phyloP scores from a whole-genome alignment of 2,113 vertebrate species.

The Vimba vimba region DNA sequence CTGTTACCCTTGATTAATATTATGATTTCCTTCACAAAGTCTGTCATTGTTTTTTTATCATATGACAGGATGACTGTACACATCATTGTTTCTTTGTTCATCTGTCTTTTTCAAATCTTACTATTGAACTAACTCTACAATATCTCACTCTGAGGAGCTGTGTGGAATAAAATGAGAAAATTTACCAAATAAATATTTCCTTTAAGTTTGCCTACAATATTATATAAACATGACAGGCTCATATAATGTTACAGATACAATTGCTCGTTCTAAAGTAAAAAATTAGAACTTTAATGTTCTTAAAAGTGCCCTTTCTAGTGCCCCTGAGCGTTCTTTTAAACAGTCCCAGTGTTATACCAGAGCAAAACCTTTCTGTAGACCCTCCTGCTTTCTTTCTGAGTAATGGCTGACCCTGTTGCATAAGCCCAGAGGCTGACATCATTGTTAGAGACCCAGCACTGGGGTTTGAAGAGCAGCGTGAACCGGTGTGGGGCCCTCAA shows the following conservation, averaged over 20 bases:
- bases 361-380: conserved; percentile 33
- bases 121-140: not conserved
- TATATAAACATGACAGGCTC: not conserved
- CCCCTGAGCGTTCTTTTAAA: conserved; percentile 2
- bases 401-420: conserved; percentile 50
- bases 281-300: not conserved
- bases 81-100: not conserved
- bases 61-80: not conserved
- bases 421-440: conserved; percentile 50
- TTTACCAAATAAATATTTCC: not conserved
- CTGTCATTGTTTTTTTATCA: not conserved
- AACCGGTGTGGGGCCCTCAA: conserved; percentile 47
- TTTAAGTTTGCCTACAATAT: not conserved
- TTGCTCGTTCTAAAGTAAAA: not conserved
- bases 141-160: not conserved
- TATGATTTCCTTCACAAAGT: conserved; percentile 8
- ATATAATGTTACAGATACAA: not conserved
- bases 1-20: conserved; percentile 23
- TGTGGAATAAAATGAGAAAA: not conserved
- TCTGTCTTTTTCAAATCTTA: not conserved
- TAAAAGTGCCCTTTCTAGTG: not conserved
- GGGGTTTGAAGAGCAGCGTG: conserved; percentile 22
- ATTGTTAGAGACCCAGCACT: conserved; percentile 47
- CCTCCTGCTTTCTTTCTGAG: conserved; percentile 33
- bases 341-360: not conserved